Evolutionary conservation across 2,888 invertebrate genomes (phyloP), one percentile per base, ranked within the genome.

Genomic region (Pristionchus entomophagus): DNA sequence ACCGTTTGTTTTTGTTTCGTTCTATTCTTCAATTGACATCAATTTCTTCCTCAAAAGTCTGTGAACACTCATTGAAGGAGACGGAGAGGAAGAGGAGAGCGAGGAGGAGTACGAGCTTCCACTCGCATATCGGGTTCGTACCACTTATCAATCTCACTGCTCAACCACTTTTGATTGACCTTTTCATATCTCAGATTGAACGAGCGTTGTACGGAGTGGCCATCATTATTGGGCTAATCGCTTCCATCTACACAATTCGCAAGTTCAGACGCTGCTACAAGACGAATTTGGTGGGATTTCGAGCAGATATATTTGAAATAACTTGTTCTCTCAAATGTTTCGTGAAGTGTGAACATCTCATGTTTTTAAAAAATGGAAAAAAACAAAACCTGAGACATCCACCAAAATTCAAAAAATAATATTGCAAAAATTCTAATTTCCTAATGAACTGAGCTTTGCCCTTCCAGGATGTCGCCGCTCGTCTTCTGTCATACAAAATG

Each of bases 401-500:
- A n/a, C n/a, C n/a, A n/a, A n/a, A n/a, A n/a, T n/a, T n/a, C n/a
- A n/a, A n/a, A n/a, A n/a, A n/a, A n/a, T n/a, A n/a, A n/a, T n/a
- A n/a, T n/a, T n/a, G n/a, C n/a, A n/a, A n/a, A n/a, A n/a, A n/a
- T n/a, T n/a, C n/a, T n/a, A n/a, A n/a, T n/a, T n/a, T n/a, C n/a
- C n/a, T 17, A 22, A 51, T 14, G 17, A 12, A 22, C 51, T 26
- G 56, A 6, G 12, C 17, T 41, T 17, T 26, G 0, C n/a, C 38
- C 87, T 87, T 89, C 59, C 86, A 89, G 56, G 87, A 89, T 4
- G 84, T 89, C 4, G 91, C 91, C n/a, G 90, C 90, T 49, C 86
- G 91, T 5, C 81, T 90, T 0, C 87, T 89, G 38, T 90, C 90
- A 0, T 91, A 90, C 59, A 91, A 91, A 84, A 87, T 91, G 59